phyloP scores from a whole-genome alignment of 2,888 invertebrate species.

The Pediacus dermestoides region DNA sequence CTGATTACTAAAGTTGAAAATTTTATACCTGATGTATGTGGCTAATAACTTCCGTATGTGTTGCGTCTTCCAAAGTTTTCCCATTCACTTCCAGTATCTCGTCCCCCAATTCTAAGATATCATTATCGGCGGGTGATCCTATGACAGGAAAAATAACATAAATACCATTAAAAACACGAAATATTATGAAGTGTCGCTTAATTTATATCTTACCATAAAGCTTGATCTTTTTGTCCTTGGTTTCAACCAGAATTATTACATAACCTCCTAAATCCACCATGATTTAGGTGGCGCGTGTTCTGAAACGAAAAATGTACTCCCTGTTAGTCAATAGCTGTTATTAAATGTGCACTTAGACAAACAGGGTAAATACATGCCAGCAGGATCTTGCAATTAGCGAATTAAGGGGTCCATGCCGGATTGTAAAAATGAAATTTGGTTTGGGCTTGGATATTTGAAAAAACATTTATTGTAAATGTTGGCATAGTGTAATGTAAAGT shows the following conservation, averaged over 20 bases:
- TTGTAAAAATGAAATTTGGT: too few species aligned
- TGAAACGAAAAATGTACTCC: constrained; percentile 26
- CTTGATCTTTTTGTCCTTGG: constrained; percentile 91
- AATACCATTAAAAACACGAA: not conserved
- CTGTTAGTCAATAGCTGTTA: too few species aligned
- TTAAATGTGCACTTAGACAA: too few species aligned
- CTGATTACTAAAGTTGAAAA: not conserved
- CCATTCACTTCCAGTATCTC: constrained; percentile 98
- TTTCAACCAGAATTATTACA: constrained; percentile 91
- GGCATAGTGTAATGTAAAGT: too few species aligned
- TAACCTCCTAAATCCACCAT: constrained; percentile 92
- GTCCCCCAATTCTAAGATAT: constrained; percentile 91
- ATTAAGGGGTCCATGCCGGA: too few species aligned
- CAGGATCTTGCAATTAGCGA: too few species aligned
- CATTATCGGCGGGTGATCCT: constrained; percentile 90
- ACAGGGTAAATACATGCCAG: too few species aligned
- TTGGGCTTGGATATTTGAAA: too few species aligned
- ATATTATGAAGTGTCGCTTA: not conserved
- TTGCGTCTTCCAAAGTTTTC: constrained; percentile 84
- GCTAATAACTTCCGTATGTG: constrained; percentile 86
- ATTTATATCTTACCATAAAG: constrained; percentile 69
- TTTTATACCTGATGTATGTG: constrained; percentile 87
- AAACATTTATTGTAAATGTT: too few species aligned
- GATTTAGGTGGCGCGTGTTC: constrained; percentile 36
- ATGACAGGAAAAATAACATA: constrained; percentile 21